Base-by-base conservation (phyloP, 2,888 invertebrate genomes). In the Thalpophila matura region DNA sequence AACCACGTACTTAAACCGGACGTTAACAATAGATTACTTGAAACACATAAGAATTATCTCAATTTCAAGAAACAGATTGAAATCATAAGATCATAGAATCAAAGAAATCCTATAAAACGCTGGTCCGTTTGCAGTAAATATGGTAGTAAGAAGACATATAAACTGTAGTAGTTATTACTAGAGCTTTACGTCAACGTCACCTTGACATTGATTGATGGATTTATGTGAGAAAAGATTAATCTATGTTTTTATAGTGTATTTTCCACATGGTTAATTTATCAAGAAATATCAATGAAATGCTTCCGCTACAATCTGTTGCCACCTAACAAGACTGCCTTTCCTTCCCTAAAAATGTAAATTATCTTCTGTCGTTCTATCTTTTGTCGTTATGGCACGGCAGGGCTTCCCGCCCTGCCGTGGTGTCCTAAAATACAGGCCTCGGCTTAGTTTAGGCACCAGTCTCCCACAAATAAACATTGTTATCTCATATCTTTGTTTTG, bases 151-250 rank as follows among this genome's bases (percentile, higher is more conserved):
- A 38, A 40, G 20, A 33, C 59, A 18, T 18, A 42, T 42, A 20
- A 14, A 33, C n/a, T 33, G 33, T 33, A 2, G 3, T 24, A 40
- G 22, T 22, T n/a, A n/a, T n/a, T 37, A 10, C 22, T 59, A 14
- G 18, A 33, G 10, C 14, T 22, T 45, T 49, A 45, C 43, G 43
- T 58, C 18, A 31, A 31, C 12, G 31, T 64, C 40, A 43, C 58
- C 49, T 50, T 18, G 49, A 50, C 43, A 45, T 27, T 67, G 64
- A 59, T 59, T 50, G 68, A 65, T 65, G 18, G 22, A 47, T 59
- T 37, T 49, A n/a, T n/a, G 16, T 40, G 14, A 27, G 31, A 31
- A 37, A 35, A 58, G 14, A 66, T 58, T 22, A 31, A 27, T 67
- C 12, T 10, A 12, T 12, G 22, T 33, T 45, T n/a, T 64, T 26